Base-by-base conservation (phyloP, 1,140 invertebrate species). In the Cydia strobilella region DNA sequence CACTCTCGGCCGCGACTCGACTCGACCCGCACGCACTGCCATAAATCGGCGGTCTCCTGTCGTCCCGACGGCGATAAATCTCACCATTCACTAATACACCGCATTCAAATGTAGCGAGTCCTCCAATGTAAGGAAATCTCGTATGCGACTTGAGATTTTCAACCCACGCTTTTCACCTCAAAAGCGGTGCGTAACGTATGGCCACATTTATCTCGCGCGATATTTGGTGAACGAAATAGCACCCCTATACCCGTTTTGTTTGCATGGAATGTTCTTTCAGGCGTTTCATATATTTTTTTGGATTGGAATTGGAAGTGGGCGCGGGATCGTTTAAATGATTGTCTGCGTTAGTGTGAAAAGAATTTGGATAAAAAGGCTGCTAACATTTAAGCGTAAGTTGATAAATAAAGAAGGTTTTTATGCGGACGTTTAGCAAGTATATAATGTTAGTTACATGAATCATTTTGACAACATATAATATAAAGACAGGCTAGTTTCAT, bases 81-180 rank as follows among this genome's bases (percentile, higher is more conserved):
- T 79, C 76, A 77, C 79, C 82, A 82, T 84, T 82, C 82, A 80
- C 79, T 84, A 84, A 82, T 82, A 84, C 79, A 77, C 79, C 81
- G 76, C 79, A 84, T 84, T 84, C 82, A 82, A 82, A 84, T 82
- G 82, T 77, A 75, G 76, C 69, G 74, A 65, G 20, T 69, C 65
- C 69, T 74, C 74, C n/a, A n/a, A n/a, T n/a, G 48, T 48, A 35
- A 74, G 72, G 78, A 54, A 74, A 78, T 79, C 76, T 73, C 76
- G 75, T 75, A 75, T 74, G 73, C 76, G 74, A 71, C 75, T 74
- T 71, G 74, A 76, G 71, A 76, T 79, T 75, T 76, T 25, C 39
- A 48, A 59, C 62, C 51, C 72, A 59, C 54, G 71, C 72, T 59
- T 76, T 66, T 51, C 76, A 74, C 77, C 76, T 78, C 76, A 76